Conservation (phyloP, 2,888 invertebrate genomes). For the Argyra leucocephala region DNA sequence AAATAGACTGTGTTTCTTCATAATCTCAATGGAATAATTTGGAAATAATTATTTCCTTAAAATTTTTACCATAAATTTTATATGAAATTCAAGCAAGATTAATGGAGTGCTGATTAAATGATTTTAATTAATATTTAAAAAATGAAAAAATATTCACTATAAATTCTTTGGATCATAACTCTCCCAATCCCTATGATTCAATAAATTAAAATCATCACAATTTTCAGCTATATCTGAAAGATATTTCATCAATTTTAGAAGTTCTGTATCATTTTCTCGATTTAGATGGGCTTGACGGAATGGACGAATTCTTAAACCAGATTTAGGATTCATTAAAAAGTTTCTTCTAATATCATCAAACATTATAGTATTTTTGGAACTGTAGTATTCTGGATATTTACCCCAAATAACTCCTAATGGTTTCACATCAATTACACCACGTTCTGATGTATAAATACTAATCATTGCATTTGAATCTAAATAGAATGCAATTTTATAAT, state of each 20-base stretch:
- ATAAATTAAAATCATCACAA: constrained; percentile 68
- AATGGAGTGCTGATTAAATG: no score
- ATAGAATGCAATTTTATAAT: constrained; percentile 87
- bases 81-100: no score
- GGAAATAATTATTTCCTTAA: no score
- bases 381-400: constrained; percentile 75
- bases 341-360: constrained; percentile 92
- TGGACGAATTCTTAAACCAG: constrained; percentile 80
- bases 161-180: constrained; percentile 47
- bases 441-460: constrained; percentile 79
- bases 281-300: constrained; percentile 87
- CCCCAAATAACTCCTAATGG: constrained; percentile 96
- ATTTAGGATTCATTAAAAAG: constrained; percentile 95
- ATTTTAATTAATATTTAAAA: no score
- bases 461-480: constrained; percentile 92
- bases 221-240: constrained; percentile 70
- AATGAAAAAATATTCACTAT: background rate
- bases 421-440: constrained; percentile 89
- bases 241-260: constrained; percentile 70
- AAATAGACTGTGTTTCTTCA: no score
- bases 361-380: constrained; percentile 90
- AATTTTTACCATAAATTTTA: no score
- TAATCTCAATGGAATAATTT: no score
- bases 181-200: constrained; percentile 92
- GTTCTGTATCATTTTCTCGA: constrained; percentile 71